A percentile compares a stretch with the other conserved stretches of the same genome.
Evolutionary conservation across 2,797 vertebrate genomes (phyloP).

Genomic region (Accipiter fasciatus): DNA sequence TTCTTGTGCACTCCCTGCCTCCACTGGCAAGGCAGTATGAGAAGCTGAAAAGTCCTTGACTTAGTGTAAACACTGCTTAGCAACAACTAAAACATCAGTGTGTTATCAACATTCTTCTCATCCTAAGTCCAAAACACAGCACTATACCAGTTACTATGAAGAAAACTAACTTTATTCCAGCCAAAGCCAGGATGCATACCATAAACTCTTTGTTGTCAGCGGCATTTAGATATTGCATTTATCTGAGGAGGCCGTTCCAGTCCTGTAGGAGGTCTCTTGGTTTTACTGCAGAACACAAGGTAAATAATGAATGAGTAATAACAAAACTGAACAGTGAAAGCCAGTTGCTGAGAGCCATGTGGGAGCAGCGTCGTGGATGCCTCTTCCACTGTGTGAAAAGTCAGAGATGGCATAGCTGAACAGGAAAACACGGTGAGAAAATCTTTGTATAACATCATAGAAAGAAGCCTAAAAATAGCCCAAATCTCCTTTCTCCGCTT

Average conservation of each 20-base stretch:
- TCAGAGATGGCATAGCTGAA: not conserved
- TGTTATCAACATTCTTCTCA: not conserved
- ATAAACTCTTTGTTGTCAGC: not conserved
- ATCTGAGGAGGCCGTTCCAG: not conserved
- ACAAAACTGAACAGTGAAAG: not conserved
- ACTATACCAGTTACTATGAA: not conserved
- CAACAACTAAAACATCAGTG: not conserved
- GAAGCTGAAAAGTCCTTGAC: not conserved
- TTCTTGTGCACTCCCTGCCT: not conserved
- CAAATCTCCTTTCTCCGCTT: slow-evolving; percentile 10
- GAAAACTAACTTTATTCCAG: too few relatives aligned
- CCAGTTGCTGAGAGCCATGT: not conserved
- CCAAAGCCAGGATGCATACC: not conserved
- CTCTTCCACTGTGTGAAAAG: not conserved
- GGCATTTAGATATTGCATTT: not conserved
- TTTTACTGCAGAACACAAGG: not conserved
- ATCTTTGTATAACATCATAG: not conserved
- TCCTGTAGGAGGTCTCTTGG: not conserved
- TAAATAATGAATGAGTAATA: not conserved
- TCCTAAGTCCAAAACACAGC: not conserved
- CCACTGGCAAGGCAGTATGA: not conserved
- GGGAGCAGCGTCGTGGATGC: not conserved
- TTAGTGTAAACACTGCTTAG: not conserved
- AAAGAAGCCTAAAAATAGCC: slow-evolving; percentile 39
- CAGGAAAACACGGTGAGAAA: not conserved